Evolutionary conservation across 2,113 vertebrate genomes (phyloP), one percentile per base, ranked within the genome.

Genomic region (Quiscalus mexicanus): DNA sequence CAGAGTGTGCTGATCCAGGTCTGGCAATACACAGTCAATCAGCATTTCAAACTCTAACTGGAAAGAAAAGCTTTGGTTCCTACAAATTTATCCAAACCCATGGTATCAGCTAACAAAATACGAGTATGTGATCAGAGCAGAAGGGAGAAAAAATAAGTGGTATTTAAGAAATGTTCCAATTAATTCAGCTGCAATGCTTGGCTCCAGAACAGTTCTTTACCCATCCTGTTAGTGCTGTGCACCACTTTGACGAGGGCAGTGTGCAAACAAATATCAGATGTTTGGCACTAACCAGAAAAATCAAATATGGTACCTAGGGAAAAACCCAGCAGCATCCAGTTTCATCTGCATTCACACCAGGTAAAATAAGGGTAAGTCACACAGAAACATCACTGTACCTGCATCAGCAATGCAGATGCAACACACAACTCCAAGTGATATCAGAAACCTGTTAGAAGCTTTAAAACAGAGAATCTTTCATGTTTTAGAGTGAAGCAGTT

Each of bases 191-290:
- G 67, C 80, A 82, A 25, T 8, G 71, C 71, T 84, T 88, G 94
- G 94, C 84, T 96, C 65, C 39, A 33, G 63, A 81, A 90, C 58
- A 69, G 60, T 30, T 89, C 59, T 49, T 56, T 65, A 95, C 65
- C 92, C 85, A 92, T 85, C 95, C 30, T 68, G 60, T 59, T 93
- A 71, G 75, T 77, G 88, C 65, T 87, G 65, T 12, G 62, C 73
- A 94, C 79, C 70, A 80, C 84, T 93, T 87, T 37, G 84, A 94
- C 37, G 94, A 47, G n/a, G 74, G 33, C 82, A 92, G 90, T 70
- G 53, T 89, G 92, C 91, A 97, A 93, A 97, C 93, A 96, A 95
- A 70, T 80, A 94, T 90, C 94, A 95, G 96, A 93, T 87, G 82
- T 85, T 89, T 96, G 93, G 92, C 59, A 15, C 68, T 37, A 58